Evolutionary conservation across 1,140 invertebrate species (phyloP), one percentile per base, ranked within the genome.

Genomic region (Drosophila bocqueti): DNA sequence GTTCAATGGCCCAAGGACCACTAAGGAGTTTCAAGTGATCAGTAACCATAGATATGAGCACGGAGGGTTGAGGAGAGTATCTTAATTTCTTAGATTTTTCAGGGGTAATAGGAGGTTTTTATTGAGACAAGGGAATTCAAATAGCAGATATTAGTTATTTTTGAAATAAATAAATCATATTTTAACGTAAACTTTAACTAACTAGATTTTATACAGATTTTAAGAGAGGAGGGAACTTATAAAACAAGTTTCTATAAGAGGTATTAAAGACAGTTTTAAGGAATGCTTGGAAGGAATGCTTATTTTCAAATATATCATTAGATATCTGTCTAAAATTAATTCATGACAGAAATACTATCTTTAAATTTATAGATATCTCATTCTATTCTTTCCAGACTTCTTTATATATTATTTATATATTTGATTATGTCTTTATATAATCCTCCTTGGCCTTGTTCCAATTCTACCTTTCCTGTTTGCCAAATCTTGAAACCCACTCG

Each of bases 1-100:
- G 81, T 83, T 83, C 81, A 83, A 81, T 84, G 81, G 82, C 69
- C 81, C 81, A 83, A 54, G 61, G 57, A 64, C 50, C 62, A 55
- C 62, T 59, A 64, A 72, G 75, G 54, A 60, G 31, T 72, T 55
- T 46, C 45, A 64, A 64, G 79, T 80, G 72, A 81, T 72, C 67
- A 29, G 54, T 24, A 40, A 26, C 29, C 34, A 71, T 36, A 62
- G 64, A 66, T 66, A 64, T 15, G 11, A 26, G 40, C 21, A 24
- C 2, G 34, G 15, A 40, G 24, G 54, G 13, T 24, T 55, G 9
- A 24, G 15, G 9, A 21, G 21, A 45, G 29, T 21, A 63, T 63
- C 40, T 65, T 21, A 63, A 65, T 65, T 63, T 62, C 26, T n/a
- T 15, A 18, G 54, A 2, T 24, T 55, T 38, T 38, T 40, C 1